These are phyloP conservation scores for Nerophis lumbriciformis DNA, from an alignment of 2,113 vertebrate species.

Conservation along the genomic window DNA sequence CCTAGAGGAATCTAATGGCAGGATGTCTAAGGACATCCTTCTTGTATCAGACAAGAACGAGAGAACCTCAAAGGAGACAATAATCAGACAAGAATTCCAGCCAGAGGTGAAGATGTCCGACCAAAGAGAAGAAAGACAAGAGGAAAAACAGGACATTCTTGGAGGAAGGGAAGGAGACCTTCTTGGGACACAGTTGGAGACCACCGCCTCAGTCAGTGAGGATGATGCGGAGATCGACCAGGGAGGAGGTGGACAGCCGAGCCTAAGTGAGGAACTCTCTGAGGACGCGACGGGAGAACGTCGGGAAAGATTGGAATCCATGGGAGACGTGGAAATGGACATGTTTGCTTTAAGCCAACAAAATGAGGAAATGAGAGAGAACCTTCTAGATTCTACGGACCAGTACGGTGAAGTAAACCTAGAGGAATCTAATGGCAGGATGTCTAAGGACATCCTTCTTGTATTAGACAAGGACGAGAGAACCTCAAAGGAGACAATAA, in stretches of 20 bases:
- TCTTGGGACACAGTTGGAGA: not conserved
- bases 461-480: not conserved
- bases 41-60: not conserved
- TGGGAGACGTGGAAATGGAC: conserved; percentile 33
- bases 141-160: not conserved
- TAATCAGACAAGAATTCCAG: not conserved
- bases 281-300: not conserved
- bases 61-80: not conserved
- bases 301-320: conserved; percentile 27
- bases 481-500: not conserved
- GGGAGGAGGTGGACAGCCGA: not conserved
- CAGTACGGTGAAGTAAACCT: no score
- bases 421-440: not conserved
- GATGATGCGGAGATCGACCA: conserved; percentile 4
- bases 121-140: not conserved
- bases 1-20: not conserved
- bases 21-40: no score
- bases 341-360: conserved; percentile 53
- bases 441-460: no score
- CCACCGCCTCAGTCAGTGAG: conserved; percentile 23
- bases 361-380: not conserved
- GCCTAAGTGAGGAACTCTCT: conserved; percentile 4
- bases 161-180: not conserved
- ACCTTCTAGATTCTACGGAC: not conserved
- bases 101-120: conserved; percentile 2